Base-by-base conservation (phyloP, 2,888 invertebrate species). In the Opisthograptis luteolata region DNA sequence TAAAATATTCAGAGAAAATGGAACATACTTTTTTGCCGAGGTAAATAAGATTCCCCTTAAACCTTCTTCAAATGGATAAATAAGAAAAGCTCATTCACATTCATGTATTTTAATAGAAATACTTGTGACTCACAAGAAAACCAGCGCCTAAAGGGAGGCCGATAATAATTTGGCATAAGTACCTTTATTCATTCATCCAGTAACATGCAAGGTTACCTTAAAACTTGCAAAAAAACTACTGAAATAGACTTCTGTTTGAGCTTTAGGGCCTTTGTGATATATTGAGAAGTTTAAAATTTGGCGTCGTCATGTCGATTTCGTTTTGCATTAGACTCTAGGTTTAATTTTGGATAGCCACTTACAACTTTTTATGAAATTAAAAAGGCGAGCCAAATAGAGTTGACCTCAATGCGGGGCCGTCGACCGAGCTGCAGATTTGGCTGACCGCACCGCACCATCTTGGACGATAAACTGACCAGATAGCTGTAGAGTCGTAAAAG, bases 391-490 rank as follows among this genome's bases (percentile, higher is more conserved):
- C 24, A 39, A 27, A 28, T 17, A 22, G 12, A 12, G 12, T 22
- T 46, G 55, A 56, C 49, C 56, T 22, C 35, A 20, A 41, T 50
- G 32, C 19, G 15, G 32, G 49, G 35, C 8, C 45, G 35, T 42
- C 24, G 48, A 45, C 47, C 57, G 43, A 30, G 10, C 37, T 40
- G 28, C 51, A 56, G 54, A 55, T 43, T 56, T 55, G 44, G 60
- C 58, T 52, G 46, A 53, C 55, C 50, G 22, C 43, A 25, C 45
- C 40, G 28, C 46, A 30, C 50, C 51, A 54, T 54, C 48, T 50
- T 56, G 52, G 46, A 44, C 56, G 45, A 57, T 54, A 60, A 58
- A 58, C 51, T 51, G 53, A 45, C 49, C 45, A 36, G 53, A 54
- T 45, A 45, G 41, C 44, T 46, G 39, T 37, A 20, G 34, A 37